Conservation (phyloP, 2,888 invertebrate species). For the Chromoteleia sp. region DNA sequence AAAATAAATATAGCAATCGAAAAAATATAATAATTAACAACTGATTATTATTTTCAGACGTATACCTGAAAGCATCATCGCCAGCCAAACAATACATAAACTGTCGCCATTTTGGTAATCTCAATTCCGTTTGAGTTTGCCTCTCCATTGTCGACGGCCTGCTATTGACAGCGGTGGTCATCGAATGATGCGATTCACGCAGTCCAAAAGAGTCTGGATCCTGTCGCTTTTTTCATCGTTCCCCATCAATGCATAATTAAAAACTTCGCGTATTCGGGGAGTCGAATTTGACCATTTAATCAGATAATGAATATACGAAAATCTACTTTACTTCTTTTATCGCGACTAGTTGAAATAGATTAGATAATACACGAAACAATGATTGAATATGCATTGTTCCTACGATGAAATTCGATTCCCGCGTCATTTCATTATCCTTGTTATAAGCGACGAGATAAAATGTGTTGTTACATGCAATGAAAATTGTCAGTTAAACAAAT, state of each 20-base stretch:
- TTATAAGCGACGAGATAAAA: background rate
- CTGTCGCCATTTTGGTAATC: constrained; percentile 91
- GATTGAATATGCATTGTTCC: constrained; percentile 1
- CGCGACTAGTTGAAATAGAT: background rate
- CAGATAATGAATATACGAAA: constrained; percentile 13
- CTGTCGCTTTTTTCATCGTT: constrained; percentile 61
- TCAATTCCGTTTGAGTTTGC: constrained; percentile 92
- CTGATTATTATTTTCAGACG: constrained; percentile 12
- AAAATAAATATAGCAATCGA: too few species aligned
- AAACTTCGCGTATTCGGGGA: constrained; percentile 2
- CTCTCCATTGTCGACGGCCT: constrained; percentile 90
- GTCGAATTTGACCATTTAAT: constrained; percentile 11
- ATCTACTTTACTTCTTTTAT: constrained; percentile 9
- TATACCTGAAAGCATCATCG: constrained; percentile 88
- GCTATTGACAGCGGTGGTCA: constrained; percentile 77
- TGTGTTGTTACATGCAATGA: constrained; percentile 3
- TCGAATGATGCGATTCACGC: constrained; percentile 72
- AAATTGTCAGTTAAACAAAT: constrained; percentile 11
- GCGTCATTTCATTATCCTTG: background rate
- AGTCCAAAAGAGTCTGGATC: constrained; percentile 73
- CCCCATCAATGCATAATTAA: constrained; percentile 6
- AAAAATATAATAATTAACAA: too few species aligned
- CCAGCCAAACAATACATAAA: constrained; percentile 92
- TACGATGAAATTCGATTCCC: constrained; percentile 17
- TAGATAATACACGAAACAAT: background rate